A percentile compares a stretch with the other conserved stretches of the same genome.
These are phyloP conservation scores for Karalla daura DNA, from an alignment of 2,797 vertebrate genomes.

Conservation along the genomic window DNA sequence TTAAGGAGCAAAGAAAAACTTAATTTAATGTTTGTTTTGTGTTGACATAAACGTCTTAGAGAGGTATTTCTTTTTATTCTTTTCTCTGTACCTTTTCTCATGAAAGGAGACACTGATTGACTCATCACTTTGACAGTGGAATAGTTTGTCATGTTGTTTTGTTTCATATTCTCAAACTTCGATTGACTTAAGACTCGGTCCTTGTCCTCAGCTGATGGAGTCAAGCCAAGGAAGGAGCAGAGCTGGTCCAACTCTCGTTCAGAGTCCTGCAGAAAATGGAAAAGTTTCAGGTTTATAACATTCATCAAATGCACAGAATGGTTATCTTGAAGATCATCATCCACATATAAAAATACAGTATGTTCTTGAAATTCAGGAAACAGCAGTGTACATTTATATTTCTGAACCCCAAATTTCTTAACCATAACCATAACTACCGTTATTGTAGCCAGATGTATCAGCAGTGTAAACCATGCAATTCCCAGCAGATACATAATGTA, in stretches of 20 bases:
- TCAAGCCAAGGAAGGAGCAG: constrained; percentile 81
- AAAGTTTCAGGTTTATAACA: background rate
- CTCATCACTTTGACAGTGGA: constrained; percentile 76
- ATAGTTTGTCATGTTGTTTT: constrained; percentile 86
- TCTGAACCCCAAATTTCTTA: background rate
- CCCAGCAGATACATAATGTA: background rate
- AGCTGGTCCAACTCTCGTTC: constrained; percentile 83
- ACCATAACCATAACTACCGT: background rate
- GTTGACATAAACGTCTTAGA: background rate
- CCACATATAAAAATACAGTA: background rate
- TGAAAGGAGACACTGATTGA: constrained; percentile 85
- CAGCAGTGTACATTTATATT: too few relatives aligned
- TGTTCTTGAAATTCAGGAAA: too few relatives aligned
- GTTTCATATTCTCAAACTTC: constrained; percentile 87
- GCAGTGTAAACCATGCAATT: too few relatives aligned
- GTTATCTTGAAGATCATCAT: background rate
- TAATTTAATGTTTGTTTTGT: background rate
- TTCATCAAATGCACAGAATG: background rate
- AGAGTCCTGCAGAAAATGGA: constrained; percentile 75
- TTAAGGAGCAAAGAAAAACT: background rate
- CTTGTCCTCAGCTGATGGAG: constrained; percentile 70
- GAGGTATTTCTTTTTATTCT: too few relatives aligned
- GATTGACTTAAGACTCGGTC: constrained; percentile 68
- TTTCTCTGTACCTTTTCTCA: constrained; percentile 87
- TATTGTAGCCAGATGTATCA: too few relatives aligned